Conservation (phyloP, 1,140 invertebrate genomes). For the Lordiphosa mommai region DNA sequence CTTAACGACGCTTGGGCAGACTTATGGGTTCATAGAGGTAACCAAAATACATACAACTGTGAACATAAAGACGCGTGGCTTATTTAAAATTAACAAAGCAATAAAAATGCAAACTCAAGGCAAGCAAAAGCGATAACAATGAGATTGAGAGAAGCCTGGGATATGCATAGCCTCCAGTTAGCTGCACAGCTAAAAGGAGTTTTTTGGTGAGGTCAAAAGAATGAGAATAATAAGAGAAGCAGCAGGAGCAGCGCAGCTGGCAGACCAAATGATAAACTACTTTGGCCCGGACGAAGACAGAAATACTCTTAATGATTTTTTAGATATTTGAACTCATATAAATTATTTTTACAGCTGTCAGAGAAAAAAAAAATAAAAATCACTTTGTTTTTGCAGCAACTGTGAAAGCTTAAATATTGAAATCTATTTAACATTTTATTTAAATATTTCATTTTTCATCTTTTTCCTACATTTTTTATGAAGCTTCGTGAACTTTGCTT, state of each 20-base stretch:
- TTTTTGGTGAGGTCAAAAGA: conserved; percentile 22
- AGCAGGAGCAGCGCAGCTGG: background rate
- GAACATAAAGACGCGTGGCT: conserved; percentile 61
- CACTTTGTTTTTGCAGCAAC: too few species aligned
- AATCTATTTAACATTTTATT: too few species aligned
- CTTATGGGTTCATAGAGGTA: conserved; percentile 10
- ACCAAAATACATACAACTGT: background rate
- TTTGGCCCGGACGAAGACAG: too few species aligned
- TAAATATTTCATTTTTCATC: too few species aligned
- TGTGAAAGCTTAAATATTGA: too few species aligned
- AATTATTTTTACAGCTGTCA: too few species aligned
- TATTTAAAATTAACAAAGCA: conserved; percentile 77
- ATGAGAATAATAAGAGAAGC: background rate
- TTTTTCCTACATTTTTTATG: too few species aligned
- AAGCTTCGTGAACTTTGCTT: too few species aligned
- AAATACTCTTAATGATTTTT: too few species aligned
- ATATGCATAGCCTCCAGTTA: conserved; percentile 26
- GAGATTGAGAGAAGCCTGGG: conserved; percentile 9
- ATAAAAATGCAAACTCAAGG: conserved; percentile 61
- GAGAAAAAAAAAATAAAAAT: too few species aligned
- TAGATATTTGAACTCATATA: too few species aligned
- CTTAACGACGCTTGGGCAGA: conserved; percentile 31
- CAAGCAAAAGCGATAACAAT: conserved; percentile 44
- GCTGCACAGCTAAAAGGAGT: conserved; percentile 7
- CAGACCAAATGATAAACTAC: background rate